Conservation (phyloP, 2,888 invertebrate species). For the Sericinus montela region DNA sequence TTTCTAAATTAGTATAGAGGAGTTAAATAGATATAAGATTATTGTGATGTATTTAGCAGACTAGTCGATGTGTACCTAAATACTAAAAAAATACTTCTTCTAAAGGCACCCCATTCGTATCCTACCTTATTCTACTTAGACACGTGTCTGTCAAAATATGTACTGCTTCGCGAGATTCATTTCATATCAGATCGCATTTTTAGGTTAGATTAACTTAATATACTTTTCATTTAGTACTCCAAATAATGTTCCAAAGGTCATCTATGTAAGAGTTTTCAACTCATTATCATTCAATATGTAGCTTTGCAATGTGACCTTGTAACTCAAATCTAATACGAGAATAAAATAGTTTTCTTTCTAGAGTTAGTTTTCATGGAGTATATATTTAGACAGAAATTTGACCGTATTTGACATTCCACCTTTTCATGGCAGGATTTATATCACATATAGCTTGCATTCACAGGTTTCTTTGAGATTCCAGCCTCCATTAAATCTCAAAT, state of each 20-base stretch:
- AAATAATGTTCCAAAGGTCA: too few relatives aligned
- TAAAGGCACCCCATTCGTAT: slow-evolving; percentile 16
- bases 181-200: too few relatives aligned
- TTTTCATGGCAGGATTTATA: slow-evolving; percentile 31
- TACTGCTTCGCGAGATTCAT: not conserved
- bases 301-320: too few relatives aligned
- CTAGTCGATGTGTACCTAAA: not conserved
- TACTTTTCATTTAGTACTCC: too few relatives aligned
- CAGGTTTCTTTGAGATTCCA: slow-evolving; percentile 2
- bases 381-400: slow-evolving; percentile 17
- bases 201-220: too few relatives aligned
- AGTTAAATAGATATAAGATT: too few relatives aligned
- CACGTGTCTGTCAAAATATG: slow-evolving; percentile 12
- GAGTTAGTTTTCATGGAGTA: too few relatives aligned
- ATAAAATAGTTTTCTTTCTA: too few relatives aligned
- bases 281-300: too few relatives aligned
- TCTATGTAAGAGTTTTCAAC: too few relatives aligned
- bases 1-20: too few relatives aligned
- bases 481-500: slow-evolving; percentile 1
- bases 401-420: slow-evolving; percentile 17
- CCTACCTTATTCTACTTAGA: slow-evolving; percentile 11
- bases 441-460: slow-evolving; percentile 29
- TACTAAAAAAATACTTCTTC: slow-evolving; percentile 1
- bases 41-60: not conserved
- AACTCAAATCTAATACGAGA: too few relatives aligned